Conservation (phyloP, 2,888 invertebrate species). For the Agrenia bidenticulata region DNA sequence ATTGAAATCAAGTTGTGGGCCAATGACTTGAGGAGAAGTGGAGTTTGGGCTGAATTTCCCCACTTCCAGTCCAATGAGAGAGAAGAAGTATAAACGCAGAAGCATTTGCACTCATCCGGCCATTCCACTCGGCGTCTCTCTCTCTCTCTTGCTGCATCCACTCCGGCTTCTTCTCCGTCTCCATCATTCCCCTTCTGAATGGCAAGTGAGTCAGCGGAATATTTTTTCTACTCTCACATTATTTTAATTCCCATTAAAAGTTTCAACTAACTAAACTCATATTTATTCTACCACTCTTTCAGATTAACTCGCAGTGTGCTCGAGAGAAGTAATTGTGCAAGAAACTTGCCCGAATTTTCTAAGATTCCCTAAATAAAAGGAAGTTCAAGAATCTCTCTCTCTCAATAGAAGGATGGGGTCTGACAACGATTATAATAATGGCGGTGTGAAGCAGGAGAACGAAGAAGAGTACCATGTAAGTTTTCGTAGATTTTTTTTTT, state of each 20-base stretch:
- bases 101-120: not conserved
- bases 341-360: not conserved
- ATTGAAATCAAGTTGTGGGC: too few relatives aligned
- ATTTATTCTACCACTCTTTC: not conserved
- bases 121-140: slow-evolving; percentile 13
- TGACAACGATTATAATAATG: slow-evolving; percentile 43
- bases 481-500: too few relatives aligned
- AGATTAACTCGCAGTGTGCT: not conserved
- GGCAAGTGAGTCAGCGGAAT: not conserved
- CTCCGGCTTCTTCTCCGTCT: slow-evolving; percentile 12
- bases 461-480: slow-evolving; percentile 47
- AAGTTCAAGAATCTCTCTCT: not conserved
- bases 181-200: not conserved
- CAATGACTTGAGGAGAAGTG: too few relatives aligned
- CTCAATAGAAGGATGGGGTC: slow-evolving; percentile 38
- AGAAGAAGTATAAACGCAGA: not conserved
- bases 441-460: slow-evolving; percentile 34
- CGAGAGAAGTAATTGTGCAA: not conserved
- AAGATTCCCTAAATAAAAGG: not conserved
- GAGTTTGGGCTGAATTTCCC: too few relatives aligned
- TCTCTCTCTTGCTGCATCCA: slow-evolving; percentile 8
- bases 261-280: not conserved
- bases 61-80: not conserved
- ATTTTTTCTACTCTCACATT: not conserved
- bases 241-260: not conserved